These are phyloP conservation scores for Bombus pascuorum DNA, from an alignment of 1,140 invertebrate genomes.

Conservation along the genomic window DNA sequence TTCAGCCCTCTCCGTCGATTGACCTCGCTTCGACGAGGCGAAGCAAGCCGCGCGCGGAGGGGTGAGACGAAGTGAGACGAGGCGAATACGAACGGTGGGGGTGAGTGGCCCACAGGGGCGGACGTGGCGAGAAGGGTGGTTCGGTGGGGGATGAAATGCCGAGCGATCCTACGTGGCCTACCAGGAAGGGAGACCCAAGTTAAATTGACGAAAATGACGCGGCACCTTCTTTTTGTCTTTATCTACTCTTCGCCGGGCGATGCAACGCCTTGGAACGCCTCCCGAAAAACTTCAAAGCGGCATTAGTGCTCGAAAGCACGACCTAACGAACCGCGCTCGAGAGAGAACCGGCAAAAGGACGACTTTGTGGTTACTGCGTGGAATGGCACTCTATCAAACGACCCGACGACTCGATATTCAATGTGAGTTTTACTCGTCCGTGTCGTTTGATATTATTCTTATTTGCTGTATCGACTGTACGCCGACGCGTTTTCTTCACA, in stretches of 20 bases:
- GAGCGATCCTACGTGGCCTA: slow-evolving; percentile 50
- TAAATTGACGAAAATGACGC: slow-evolving; percentile 81
- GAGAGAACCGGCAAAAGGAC: slow-evolving; percentile 8
- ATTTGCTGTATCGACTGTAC: neutral
- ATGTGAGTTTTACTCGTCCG: slow-evolving; percentile 23
- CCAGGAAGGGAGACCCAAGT: slow-evolving; percentile 60
- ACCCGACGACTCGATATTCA: slow-evolving; percentile 25
- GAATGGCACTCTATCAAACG: slow-evolving; percentile 28
- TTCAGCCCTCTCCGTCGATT: slow-evolving; percentile 80
- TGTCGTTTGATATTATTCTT: slow-evolving; percentile 19
- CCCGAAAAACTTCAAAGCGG: slow-evolving; percentile 65
- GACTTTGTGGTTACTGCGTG: slow-evolving; percentile 23
- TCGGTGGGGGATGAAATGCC: slow-evolving; percentile 53
- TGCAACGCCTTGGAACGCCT: slow-evolving; percentile 67
- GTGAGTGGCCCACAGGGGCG: slow-evolving; percentile 44
- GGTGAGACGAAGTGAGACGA: slow-evolving; percentile 30
- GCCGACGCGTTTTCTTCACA: neutral
- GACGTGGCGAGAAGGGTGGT: slow-evolving; percentile 36
- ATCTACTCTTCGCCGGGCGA: slow-evolving; percentile 29
- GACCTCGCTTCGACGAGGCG: slow-evolving; percentile 76
- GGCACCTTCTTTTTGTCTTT: slow-evolving; percentile 62
- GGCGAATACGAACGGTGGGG: slow-evolving; percentile 32
- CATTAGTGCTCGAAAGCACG: slow-evolving; percentile 26
- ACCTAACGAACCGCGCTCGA: slow-evolving; percentile 28
- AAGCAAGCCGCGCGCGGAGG: slow-evolving; percentile 39